phyloP scores from a whole-genome alignment of 2,888 invertebrate species.

The Hesperia comma region DNA sequence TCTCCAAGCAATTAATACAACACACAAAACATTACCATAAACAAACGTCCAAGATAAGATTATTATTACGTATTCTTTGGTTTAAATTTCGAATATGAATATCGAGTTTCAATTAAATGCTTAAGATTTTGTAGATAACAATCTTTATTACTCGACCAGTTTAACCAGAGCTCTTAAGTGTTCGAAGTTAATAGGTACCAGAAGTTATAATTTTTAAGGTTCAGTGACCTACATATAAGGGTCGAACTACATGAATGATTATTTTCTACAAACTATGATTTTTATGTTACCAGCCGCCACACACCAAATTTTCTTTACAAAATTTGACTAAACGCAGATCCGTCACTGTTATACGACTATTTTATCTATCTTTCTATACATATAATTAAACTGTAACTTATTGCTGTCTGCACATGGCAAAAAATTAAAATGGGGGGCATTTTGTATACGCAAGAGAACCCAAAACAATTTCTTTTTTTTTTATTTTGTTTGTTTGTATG shows the following conservation, averaged over 20 bases:
- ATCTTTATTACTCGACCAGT: slow-evolving; percentile 37
- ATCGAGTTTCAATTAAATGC: slow-evolving; percentile 49
- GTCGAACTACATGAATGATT: slow-evolving; percentile 43
- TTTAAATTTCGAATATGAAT: slow-evolving; percentile 41
- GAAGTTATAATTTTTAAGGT: slow-evolving; percentile 38
- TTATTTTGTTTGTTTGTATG: too few relatives aligned
- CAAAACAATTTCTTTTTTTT: too few relatives aligned
- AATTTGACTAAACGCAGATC: too few relatives aligned
- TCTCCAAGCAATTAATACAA: not conserved
- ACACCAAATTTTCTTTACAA: too few relatives aligned
- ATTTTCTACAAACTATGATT: too few relatives aligned
- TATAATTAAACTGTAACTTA: too few relatives aligned
- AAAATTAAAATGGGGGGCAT: too few relatives aligned
- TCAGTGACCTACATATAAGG: slow-evolving; percentile 49
- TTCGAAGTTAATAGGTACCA: slow-evolving; percentile 2
- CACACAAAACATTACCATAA: slow-evolving; percentile 26
- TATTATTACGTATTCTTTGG: slow-evolving; percentile 42
- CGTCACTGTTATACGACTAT: too few relatives aligned
- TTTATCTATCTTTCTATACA: too few relatives aligned
- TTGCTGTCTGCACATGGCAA: too few relatives aligned
- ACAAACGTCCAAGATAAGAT: slow-evolving; percentile 14
- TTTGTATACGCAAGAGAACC: too few relatives aligned
- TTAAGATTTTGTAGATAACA: slow-evolving; percentile 43
- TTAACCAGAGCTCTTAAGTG: slow-evolving; percentile 41
- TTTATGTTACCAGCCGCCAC: too few relatives aligned